phyloP scores from a whole-genome alignment of 2,113 vertebrate species.

The Campylomormyrus numenius region DNA sequence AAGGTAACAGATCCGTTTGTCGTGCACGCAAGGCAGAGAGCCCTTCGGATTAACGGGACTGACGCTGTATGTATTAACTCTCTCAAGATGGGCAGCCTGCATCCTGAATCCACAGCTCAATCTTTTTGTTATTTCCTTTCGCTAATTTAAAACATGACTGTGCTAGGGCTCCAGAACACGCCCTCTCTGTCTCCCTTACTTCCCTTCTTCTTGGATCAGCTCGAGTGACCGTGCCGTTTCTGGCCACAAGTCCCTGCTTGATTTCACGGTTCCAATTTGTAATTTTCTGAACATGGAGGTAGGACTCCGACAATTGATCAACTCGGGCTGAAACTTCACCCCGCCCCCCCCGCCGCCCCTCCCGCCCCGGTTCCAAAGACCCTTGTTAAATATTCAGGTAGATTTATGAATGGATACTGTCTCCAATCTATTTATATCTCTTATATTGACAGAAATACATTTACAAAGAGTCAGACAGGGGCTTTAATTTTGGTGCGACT shows the following conservation, averaged over 20 bases:
- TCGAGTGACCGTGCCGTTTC: not conserved
- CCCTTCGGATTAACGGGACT: not conserved
- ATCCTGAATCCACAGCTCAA: not conserved
- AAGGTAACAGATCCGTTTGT: not conserved
- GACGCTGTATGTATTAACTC: not conserved
- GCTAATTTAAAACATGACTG: slow-evolving; percentile 3
- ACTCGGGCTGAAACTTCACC: slow-evolving; percentile 29
- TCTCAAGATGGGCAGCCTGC: not conserved
- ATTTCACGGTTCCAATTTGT: slow-evolving; percentile 69
- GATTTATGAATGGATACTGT: slow-evolving; percentile 66
- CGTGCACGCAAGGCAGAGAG: not conserved
- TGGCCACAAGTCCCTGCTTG: slow-evolving; percentile 62
- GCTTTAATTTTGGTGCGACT: slow-evolving; percentile 46
- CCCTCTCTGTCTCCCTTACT: slow-evolving; percentile 9
- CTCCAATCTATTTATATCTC: slow-evolving; percentile 63
- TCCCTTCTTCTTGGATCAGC: not conserved
- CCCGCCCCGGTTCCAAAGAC: slow-evolving; percentile 51
- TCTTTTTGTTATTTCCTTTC: not conserved
- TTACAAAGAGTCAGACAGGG: slow-evolving; percentile 39
- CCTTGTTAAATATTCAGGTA: slow-evolving; percentile 69
- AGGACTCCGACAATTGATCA: slow-evolving; percentile 66
- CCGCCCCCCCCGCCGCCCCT: slow-evolving; percentile 2
- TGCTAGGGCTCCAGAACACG: not conserved
- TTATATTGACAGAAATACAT: slow-evolving; percentile 57
- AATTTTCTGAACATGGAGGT: slow-evolving; percentile 68